A percentile compares a stretch with the other conserved stretches of the same genome.
Evolutionary conservation across 2,888 invertebrate genomes (phyloP).

Genomic region (Andrena fulva): DNA sequence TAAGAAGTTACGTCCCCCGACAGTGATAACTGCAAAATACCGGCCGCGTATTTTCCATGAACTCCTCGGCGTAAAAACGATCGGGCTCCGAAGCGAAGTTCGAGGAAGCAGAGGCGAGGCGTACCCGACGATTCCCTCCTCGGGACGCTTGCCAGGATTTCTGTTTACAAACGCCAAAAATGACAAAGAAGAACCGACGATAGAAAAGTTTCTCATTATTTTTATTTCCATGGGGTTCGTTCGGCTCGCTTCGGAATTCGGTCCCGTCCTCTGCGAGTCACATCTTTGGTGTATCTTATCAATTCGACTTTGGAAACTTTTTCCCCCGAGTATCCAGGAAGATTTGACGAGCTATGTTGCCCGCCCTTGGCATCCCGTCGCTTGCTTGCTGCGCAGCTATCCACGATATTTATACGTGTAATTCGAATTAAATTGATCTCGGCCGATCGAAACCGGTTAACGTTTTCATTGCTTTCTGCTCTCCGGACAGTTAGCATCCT

Average conservation of each 20-base stretch:
- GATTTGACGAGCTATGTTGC: neutral
- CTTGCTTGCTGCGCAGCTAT: constrained; percentile 11
- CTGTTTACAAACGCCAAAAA: constrained; percentile 79
- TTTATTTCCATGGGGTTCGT: constrained; percentile 3
- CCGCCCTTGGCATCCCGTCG: constrained; percentile 6
- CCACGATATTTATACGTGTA: constrained; percentile 39
- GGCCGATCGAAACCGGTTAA: constrained; percentile 50
- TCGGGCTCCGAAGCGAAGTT: constrained; percentile 4
- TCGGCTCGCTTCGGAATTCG: constrained; percentile 56
- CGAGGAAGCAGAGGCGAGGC: constrained; percentile 25
- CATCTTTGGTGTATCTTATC: constrained; percentile 55
- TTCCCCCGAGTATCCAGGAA: neutral
- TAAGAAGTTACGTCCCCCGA: constrained; percentile 30
- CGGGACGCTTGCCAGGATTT: constrained; percentile 77
- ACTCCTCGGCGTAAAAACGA: constrained; percentile 29
- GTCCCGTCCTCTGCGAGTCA: constrained; percentile 37
- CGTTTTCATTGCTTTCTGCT: constrained; percentile 39
- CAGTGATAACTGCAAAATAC: constrained; percentile 12
- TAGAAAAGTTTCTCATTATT: constrained; percentile 69
- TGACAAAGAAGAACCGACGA: constrained; percentile 71
- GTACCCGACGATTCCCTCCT: constrained; percentile 17
- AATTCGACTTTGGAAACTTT: constrained; percentile 61
- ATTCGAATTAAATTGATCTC: constrained; percentile 40
- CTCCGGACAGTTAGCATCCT: constrained; percentile 43
- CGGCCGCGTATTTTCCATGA: constrained; percentile 40